phyloP scores from a whole-genome alignment of 2,888 invertebrate genomes.

The Parnassius apollo region DNA sequence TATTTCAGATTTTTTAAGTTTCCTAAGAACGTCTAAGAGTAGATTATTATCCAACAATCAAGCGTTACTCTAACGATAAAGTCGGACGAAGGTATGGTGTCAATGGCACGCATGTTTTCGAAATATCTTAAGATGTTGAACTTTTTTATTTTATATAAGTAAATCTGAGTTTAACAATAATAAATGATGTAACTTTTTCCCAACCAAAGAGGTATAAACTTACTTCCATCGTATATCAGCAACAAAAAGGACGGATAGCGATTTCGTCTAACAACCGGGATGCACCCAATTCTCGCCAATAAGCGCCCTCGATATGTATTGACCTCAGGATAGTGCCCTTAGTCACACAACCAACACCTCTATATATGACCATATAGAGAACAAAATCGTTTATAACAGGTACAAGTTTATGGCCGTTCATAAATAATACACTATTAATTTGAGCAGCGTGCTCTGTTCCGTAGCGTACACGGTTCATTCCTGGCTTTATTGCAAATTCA shows the following conservation, averaged over 20 bases:
- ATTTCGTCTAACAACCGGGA: constrained; percentile 77
- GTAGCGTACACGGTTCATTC: constrained; percentile 48
- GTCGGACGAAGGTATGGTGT: no score
- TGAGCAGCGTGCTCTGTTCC: constrained; percentile 57
- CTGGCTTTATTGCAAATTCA: constrained; percentile 18
- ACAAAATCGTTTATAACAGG: constrained; percentile 53
- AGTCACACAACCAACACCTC: constrained; percentile 58
- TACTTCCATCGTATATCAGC: constrained; percentile 66
- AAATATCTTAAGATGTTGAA: no score
- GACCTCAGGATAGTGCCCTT: constrained; percentile 48
- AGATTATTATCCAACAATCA: no score
- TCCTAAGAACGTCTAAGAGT: no score
- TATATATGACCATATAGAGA: constrained; percentile 52
- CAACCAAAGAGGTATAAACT: constrained; percentile 49
- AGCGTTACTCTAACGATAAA: no score
- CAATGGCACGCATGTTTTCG: no score
- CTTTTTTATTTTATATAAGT: no score
- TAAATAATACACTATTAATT: constrained; percentile 53
- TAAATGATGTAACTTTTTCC: constrained; percentile 15
- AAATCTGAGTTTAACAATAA: neutral
- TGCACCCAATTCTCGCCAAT: constrained; percentile 80
- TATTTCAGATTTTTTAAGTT: no score
- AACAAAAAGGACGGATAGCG: constrained; percentile 73
- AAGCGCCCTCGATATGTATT: constrained; percentile 70
- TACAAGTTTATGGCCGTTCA: constrained; percentile 48